Evolutionary conservation across 2,113 vertebrate species (phyloP).

Genomic region (Nycticorax nycticorax): DNA sequence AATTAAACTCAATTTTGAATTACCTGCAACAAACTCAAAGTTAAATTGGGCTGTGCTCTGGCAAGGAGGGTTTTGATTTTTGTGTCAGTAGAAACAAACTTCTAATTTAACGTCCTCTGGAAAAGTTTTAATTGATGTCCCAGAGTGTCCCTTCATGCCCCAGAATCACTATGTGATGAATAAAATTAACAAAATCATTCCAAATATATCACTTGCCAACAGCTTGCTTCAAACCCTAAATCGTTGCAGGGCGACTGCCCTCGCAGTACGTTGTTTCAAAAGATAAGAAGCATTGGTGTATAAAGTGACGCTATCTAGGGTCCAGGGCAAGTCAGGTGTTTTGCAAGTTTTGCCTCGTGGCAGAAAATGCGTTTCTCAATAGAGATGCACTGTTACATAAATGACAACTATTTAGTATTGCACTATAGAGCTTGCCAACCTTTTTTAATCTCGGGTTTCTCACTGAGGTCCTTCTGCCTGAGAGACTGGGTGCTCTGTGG

Average conservation of each 20-base stretch:
- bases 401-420: background rate
- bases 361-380: background rate
- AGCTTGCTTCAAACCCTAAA: background rate
- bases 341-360: background rate
- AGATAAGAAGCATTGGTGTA: background rate
- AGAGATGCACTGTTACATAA: background rate
- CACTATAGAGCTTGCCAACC: background rate
- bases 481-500: background rate
- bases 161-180: background rate
- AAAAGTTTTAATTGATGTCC: conserved; percentile 38
- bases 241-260: background rate
- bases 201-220: background rate
- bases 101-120: background rate
- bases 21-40: background rate
- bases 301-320: background rate
- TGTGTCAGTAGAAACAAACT: background rate
- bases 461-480: background rate
- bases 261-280: background rate
- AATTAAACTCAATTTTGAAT: background rate
- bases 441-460: background rate
- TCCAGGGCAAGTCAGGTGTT: background rate
- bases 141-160: background rate
- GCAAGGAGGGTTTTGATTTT: background rate
- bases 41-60: background rate
- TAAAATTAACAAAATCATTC: conserved; percentile 18